These are phyloP conservation scores for Gymnocypris eckloni DNA, from an alignment of 2,797 vertebrate genomes.

Conservation along the genomic window DNA sequence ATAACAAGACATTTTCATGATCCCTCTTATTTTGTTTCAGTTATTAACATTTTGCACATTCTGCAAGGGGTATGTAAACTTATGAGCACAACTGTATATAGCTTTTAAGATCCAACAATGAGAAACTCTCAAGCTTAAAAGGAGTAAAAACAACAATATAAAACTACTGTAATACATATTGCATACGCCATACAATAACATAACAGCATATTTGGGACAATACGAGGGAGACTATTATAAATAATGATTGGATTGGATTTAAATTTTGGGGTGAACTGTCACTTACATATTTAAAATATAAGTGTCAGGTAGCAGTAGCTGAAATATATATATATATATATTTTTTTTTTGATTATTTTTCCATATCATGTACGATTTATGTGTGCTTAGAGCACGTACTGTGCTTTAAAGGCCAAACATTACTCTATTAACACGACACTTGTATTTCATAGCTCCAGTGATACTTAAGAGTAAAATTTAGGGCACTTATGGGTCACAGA, in stretches of 20 bases:
- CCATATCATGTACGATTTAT: not conserved
- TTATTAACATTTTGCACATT: no score
- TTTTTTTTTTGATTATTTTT: not conserved
- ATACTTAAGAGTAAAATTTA: constrained; percentile 14
- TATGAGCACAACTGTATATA: no score
- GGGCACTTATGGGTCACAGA: not conserved
- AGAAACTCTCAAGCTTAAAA: not conserved
- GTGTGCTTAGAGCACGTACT: not conserved
- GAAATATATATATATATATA: no score
- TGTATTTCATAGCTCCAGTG: not conserved
- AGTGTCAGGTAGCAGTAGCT: no score
- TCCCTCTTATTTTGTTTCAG: no score
- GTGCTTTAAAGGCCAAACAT: not conserved
- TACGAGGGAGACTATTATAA: not conserved
- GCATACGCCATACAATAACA: not conserved
- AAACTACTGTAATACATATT: not conserved
- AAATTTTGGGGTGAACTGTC: not conserved
- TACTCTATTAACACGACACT: not conserved
- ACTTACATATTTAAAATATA: no score
- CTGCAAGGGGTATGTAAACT: no score
- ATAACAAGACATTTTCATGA: no score
- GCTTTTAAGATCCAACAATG: not conserved
- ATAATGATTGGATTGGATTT: not conserved
- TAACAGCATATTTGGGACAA: not conserved
- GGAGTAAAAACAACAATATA: not conserved